Base-by-base conservation (phyloP, 1,140 invertebrate genomes). In the Dryas iulia region DNA sequence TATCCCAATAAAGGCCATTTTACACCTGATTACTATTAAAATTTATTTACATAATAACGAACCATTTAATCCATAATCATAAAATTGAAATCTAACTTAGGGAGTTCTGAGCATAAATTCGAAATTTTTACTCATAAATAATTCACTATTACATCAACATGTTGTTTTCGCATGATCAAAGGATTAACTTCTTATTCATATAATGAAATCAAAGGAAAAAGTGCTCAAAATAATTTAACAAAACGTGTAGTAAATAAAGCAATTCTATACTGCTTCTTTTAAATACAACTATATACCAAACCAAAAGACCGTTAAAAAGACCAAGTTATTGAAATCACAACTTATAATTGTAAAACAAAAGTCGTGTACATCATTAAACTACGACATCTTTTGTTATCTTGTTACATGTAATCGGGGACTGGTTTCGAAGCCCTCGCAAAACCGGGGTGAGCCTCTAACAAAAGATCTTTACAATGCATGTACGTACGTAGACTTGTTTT, bases 351-450 rank as follows among this genome's bases (percentile, higher is more conserved):
- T 25, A 54, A 47, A 47, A 56, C 28, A 30, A 53, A n/a, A 35
- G 10, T 61, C 47, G 23, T 63, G 59, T 59, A 63, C 57, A 57
- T 69, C 59, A 60, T 58, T 24, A 62, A 26, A 35, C 10, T 25
- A 12, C 0, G 54, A 63, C 31, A 63, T 66, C 76, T 76, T 82
- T 82, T 82, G 80, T 82, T 77, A 77, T 74, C 77, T 79, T 72
- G 77, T 77, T 76, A 78, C 71, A 78, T 73, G 76, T 75, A 71
- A 76, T 81, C 72, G 71, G 71, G 72, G 81, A 84, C 82, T 73
- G 78, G 80, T 84, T 81, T 74, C 71, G 69, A 71, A 76, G 77
- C 74, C 74, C 77, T 72, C 69, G 74, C 76, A 74, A 73, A 75
- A 72, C 63, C 73, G 65, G 71, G 69, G 77, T 74, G 74, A 70